A percentile compares a stretch with the other conserved stretches of the same genome.
These are phyloP conservation scores for Lithobates sylvaticus DNA, from an alignment of 2,797 vertebrate species.

Conservation along the genomic window DNA sequence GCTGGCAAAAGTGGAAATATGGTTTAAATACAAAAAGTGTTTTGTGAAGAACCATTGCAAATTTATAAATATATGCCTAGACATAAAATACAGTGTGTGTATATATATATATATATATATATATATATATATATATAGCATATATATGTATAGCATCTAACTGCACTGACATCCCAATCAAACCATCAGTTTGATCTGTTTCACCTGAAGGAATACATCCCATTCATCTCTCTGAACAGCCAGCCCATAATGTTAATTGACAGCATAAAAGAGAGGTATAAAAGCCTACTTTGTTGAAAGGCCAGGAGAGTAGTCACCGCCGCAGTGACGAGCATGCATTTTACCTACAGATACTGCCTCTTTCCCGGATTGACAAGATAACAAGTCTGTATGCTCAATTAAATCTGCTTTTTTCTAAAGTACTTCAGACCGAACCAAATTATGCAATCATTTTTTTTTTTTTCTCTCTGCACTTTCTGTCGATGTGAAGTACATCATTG, in stretches of 20 bases:
- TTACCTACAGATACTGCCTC: constrained; percentile 65
- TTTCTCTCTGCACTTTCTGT: constrained; percentile 65
- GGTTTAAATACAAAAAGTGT: no score
- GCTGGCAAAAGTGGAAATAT: no score
- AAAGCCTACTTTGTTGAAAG: constrained; percentile 5
- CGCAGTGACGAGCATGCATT: constrained; percentile 55
- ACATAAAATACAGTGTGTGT: background rate
- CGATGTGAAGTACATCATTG: constrained; percentile 65
- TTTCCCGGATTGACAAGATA: constrained; percentile 70
- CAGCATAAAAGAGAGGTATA: constrained; percentile 45
- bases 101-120: background rate
- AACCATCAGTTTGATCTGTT: constrained; percentile 37
- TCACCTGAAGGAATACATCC: constrained; percentile 34
- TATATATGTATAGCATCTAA: background rate
- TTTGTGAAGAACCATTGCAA: no score
- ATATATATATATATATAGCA: background rate
- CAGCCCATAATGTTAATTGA: constrained; percentile 46
- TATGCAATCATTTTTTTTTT: constrained; percentile 65
- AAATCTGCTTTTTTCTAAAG: constrained; percentile 72
- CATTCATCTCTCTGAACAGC: background rate
- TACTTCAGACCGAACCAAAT: constrained; percentile 72
- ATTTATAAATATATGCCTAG: background rate
- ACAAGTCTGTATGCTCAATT: constrained; percentile 74
- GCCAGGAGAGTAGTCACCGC: constrained; percentile 32
- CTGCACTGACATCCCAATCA: constrained; percentile 27